Evolutionary conservation across 2,888 invertebrate species (phyloP).

Genomic region (Trachelus stipa): DNA sequence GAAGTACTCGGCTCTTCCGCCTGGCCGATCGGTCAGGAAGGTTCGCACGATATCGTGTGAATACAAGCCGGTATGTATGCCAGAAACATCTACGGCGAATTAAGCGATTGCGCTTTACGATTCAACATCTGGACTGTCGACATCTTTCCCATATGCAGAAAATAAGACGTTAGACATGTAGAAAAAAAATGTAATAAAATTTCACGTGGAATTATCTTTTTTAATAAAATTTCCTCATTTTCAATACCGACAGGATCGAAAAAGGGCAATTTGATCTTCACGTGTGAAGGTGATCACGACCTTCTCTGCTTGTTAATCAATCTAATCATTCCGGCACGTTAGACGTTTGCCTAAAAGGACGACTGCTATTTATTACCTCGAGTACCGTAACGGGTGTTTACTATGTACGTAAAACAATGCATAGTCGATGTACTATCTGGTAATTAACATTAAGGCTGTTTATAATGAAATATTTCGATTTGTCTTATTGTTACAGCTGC

Average conservation of each 20-base stretch:
- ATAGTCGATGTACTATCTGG: background rate
- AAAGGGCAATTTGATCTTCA: background rate
- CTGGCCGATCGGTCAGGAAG: background rate
- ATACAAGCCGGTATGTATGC: background rate
- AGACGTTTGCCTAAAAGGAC: background rate
- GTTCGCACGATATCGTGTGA: background rate
- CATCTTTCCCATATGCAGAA: background rate
- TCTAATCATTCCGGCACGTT: background rate
- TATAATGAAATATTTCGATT: no score
- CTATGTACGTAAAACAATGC: background rate
- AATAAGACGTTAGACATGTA: background rate
- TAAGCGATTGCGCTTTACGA: background rate
- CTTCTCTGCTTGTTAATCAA: background rate
- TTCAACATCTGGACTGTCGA: background rate
- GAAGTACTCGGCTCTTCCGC: background rate
- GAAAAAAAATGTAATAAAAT: background rate
- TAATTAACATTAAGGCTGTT: background rate
- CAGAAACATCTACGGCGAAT: background rate
- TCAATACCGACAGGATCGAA: background rate
- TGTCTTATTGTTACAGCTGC: background rate
- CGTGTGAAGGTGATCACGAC: background rate
- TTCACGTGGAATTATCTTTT: no score
- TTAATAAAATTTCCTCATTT: background rate
- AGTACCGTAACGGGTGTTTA: background rate
- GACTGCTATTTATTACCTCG: background rate